Evolutionary conservation across 1,140 invertebrate genomes (phyloP).

Genomic region (Heliconius congener): DNA sequence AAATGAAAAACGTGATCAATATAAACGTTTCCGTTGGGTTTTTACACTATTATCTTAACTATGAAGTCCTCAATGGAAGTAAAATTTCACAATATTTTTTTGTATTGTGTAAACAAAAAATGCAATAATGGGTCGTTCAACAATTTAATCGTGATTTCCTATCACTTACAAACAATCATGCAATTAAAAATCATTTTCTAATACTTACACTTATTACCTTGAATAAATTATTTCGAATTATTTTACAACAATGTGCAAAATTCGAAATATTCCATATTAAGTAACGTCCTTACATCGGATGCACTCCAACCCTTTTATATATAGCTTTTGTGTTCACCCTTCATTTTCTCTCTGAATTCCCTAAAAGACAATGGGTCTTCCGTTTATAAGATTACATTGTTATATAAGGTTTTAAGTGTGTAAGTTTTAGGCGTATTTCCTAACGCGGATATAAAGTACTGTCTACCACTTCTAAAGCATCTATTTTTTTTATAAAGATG

Average conservation of each 20-base stretch:
- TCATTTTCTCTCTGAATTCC: constrained; percentile 14
- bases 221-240: not conserved
- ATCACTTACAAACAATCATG: not conserved
- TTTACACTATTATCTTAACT: not conserved
- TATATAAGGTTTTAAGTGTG: constrained; percentile 9
- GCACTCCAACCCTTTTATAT: constrained; percentile 6
- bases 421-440: not conserved
- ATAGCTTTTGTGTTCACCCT: constrained; percentile 3
- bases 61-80: not conserved
- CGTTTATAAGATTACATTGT: constrained; percentile 12
- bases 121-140: not conserved
- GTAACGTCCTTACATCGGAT: not conserved
- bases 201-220: not conserved
- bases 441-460: not conserved
- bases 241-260: not conserved
- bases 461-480: not conserved
- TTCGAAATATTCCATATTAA: not conserved
- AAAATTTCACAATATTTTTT: not conserved
- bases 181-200: not conserved
- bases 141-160: not conserved
- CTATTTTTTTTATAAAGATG: not conserved
- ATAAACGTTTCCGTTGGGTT: not conserved
- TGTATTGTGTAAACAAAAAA: constrained; percentile 3
- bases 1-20: not conserved
- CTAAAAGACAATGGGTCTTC: constrained; percentile 13